Percentiles rank a stretch among this genome's conserved stretches.
phyloP scores from a whole-genome alignment of 2,113 vertebrate genomes.

The Microcebus tavaratra region DNA sequence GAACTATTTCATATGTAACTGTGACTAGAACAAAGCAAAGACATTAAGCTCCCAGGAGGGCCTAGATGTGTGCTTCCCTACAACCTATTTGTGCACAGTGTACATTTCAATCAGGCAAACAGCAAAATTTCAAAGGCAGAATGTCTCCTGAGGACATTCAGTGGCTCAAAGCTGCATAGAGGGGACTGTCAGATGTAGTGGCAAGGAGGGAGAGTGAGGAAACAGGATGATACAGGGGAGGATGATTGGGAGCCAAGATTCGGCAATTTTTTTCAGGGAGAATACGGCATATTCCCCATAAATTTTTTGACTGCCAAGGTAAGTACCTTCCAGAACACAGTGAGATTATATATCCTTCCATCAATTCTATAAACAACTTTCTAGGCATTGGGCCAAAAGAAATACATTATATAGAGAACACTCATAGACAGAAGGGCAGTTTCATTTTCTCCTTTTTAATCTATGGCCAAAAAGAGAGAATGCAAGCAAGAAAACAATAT shows the following conservation, averaged over 20 bases:
- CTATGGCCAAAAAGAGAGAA: background rate
- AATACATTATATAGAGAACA: constrained; percentile 38
- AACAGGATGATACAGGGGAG: constrained; percentile 9
- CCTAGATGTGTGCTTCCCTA: background rate
- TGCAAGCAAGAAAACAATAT: constrained; percentile 23
- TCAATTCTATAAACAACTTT: constrained; percentile 61
- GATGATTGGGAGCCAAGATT: constrained; percentile 1
- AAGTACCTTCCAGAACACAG: constrained; percentile 43
- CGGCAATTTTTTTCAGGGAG: constrained; percentile 13
- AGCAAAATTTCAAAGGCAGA: constrained; percentile 51
- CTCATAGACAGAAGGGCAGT: constrained; percentile 25
- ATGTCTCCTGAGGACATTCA: constrained; percentile 60
- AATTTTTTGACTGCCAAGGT: constrained; percentile 48
- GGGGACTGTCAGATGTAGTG: background rate
- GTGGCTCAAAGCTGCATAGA: constrained; percentile 12
- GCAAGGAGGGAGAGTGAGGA: background rate
- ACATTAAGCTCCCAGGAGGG: constrained; percentile 42
- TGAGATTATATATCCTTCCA: constrained; percentile 54
- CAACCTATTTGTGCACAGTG: background rate
- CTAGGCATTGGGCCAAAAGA: constrained; percentile 23
- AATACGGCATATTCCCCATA: constrained; percentile 50
- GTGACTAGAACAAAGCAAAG: constrained; percentile 51
- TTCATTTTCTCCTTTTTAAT: constrained; percentile 53
- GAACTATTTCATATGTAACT: constrained; percentile 18
- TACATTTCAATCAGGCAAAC: constrained; percentile 6